These are phyloP conservation scores for Sphinx pinastri DNA, from an alignment of 2,888 invertebrate species.

Conservation along the genomic window DNA sequence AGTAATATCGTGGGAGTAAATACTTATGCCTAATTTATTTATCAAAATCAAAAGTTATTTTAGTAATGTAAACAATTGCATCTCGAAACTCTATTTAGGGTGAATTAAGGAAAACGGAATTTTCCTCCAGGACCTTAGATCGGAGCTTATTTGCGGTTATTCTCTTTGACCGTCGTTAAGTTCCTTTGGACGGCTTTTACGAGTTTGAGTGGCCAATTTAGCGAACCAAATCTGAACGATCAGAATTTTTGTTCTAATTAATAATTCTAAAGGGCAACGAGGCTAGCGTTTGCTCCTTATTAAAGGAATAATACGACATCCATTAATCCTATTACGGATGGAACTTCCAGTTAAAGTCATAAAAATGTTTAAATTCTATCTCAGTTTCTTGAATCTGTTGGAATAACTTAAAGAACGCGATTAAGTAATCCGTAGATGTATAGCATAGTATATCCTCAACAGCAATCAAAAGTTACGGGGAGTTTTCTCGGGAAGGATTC, in stretches of 20 bases:
- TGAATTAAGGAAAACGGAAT: slow-evolving; percentile 81
- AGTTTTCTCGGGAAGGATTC: slow-evolving; percentile 80
- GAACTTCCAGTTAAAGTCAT: slow-evolving; percentile 38
- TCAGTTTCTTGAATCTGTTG: slow-evolving; percentile 22
- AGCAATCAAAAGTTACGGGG: slow-evolving; percentile 81
- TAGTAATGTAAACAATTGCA: slow-evolving; percentile 74
- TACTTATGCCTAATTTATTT: slow-evolving; percentile 47
- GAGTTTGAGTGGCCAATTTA: slow-evolving; percentile 83
- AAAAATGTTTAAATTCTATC: slow-evolving; percentile 25
- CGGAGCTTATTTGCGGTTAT: slow-evolving; percentile 83
- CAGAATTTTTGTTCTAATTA: slow-evolving; percentile 82
- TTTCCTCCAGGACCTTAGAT: slow-evolving; percentile 77
- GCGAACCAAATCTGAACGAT: slow-evolving; percentile 80
- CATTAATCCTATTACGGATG: slow-evolving; percentile 63
- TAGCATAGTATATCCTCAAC: slow-evolving; percentile 71
- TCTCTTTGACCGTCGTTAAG: slow-evolving; percentile 84
- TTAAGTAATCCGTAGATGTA: slow-evolving; percentile 75
- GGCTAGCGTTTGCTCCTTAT: slow-evolving; percentile 64
- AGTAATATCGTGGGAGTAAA: background rate
- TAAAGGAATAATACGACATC: slow-evolving; percentile 66
- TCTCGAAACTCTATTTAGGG: slow-evolving; percentile 75
- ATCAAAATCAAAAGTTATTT: slow-evolving; percentile 63
- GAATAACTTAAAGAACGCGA: slow-evolving; percentile 62
- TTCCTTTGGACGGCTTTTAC: slow-evolving; percentile 80
- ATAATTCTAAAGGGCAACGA: slow-evolving; percentile 70